A percentile compares a stretch with the other conserved stretches of the same genome.
Evolutionary conservation across 2,113 vertebrate genomes (phyloP).

Genomic region (Upupa epops): DNA sequence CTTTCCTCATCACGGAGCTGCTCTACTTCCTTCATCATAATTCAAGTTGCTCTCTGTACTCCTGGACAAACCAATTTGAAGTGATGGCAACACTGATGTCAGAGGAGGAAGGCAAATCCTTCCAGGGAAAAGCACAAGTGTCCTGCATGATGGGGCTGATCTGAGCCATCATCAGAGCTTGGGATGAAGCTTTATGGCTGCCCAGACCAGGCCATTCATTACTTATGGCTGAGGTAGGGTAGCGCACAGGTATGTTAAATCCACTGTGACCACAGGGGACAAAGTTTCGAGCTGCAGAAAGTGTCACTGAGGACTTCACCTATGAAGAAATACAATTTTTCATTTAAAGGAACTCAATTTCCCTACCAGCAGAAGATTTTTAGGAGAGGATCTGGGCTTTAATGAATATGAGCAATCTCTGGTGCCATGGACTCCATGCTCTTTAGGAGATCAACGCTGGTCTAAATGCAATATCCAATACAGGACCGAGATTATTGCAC

Average conservation of each 20-base stretch:
- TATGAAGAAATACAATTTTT: neutral
- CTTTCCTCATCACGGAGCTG: too few species aligned
- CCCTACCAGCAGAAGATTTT: neutral
- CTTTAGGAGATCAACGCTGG: neutral
- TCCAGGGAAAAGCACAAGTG: neutral
- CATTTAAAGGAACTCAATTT: neutral
- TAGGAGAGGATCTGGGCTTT: neutral
- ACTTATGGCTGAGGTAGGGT: neutral
- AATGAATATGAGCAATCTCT: neutral
- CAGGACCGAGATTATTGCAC: neutral
- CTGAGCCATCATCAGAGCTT: neutral
- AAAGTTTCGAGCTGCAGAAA: neutral
- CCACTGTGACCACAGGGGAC: neutral
- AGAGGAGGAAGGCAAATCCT: neutral
- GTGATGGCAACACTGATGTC: neutral
- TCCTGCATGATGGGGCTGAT: neutral
- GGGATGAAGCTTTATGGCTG: neutral
- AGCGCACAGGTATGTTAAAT: neutral
- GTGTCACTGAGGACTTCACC: neutral
- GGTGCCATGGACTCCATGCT: neutral
- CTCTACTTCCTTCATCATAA: too few species aligned
- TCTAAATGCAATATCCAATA: neutral
- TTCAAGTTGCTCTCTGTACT: fast-evolving
- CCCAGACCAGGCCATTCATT: neutral
- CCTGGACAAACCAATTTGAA: too few species aligned